These are phyloP conservation scores for Catocala nupta DNA, from an alignment of 2,888 invertebrate species.

Conservation along the genomic window DNA sequence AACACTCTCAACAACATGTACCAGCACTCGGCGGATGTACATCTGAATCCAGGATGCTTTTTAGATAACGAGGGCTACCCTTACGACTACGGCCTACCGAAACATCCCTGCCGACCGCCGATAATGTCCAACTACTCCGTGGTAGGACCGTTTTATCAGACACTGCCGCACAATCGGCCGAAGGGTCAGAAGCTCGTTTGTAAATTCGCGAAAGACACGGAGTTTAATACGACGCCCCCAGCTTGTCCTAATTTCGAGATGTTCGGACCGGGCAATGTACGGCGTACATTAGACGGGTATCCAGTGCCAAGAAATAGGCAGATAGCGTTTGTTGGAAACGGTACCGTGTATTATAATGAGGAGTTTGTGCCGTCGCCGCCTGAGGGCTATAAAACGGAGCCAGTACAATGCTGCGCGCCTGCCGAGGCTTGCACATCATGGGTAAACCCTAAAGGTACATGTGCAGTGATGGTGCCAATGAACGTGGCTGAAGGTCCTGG, in stretches of 20 bases:
- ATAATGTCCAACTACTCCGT: slow-evolving; percentile 81
- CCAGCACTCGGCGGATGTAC: slow-evolving; percentile 91
- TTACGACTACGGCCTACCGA: slow-evolving; percentile 92
- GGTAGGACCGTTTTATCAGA: slow-evolving; percentile 89
- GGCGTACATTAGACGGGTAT: slow-evolving; percentile 94
- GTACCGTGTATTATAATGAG: slow-evolving; percentile 83
- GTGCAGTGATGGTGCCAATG: slow-evolving; percentile 84
- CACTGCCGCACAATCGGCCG: slow-evolving; percentile 91
- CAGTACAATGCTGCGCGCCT: slow-evolving; percentile 82
- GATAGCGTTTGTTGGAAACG: slow-evolving; percentile 82
- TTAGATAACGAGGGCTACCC: slow-evolving; percentile 93
- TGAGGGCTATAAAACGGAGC: slow-evolving; percentile 90
- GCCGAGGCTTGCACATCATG: slow-evolving; percentile 79
- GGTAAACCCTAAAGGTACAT: slow-evolving; percentile 84
- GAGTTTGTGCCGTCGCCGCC: slow-evolving; percentile 90
- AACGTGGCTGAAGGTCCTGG: slow-evolving; percentile 79
- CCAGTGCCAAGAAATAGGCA: slow-evolving; percentile 88
- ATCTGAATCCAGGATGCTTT: slow-evolving; percentile 92
- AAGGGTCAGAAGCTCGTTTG: slow-evolving; percentile 85
- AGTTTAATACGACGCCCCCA: slow-evolving; percentile 76
- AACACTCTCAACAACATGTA: slow-evolving; percentile 84
- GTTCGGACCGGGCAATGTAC: slow-evolving; percentile 86
- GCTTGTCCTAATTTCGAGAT: slow-evolving; percentile 79
- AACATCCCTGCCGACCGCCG: slow-evolving; percentile 84
- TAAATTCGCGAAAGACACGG: slow-evolving; percentile 83